Conservation (phyloP, 2,888 invertebrate species). For the Thereva unica region DNA sequence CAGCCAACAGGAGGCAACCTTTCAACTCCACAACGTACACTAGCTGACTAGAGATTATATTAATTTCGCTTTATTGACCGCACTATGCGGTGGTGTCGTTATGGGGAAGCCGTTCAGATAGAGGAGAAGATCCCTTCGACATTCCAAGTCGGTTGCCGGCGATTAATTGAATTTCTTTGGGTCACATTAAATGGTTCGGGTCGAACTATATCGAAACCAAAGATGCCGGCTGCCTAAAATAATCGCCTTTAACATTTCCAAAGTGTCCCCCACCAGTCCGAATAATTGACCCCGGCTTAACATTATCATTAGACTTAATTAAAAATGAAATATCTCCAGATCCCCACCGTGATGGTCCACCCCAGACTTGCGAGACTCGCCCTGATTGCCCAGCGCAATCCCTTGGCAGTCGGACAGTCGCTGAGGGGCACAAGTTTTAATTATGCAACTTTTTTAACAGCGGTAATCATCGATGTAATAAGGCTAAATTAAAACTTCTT, state of each 20-base stretch:
- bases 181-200: conserved; percentile 34
- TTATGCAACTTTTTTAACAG: too few species aligned
- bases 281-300: conserved; percentile 25
- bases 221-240: conserved; percentile 19
- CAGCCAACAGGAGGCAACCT: too few species aligned
- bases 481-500: too few species aligned
- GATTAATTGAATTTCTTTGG: conserved; percentile 34
- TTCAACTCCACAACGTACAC: too few species aligned
- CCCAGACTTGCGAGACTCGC: too few species aligned
- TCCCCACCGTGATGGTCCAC: too few species aligned
- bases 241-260: conserved; percentile 16
- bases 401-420: too few species aligned
- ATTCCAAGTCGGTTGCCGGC: conserved; percentile 20
- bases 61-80: conserved; percentile 33
- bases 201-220: conserved; percentile 23
- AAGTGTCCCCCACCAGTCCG: conserved; percentile 2
- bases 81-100: conserved; percentile 26
- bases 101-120: conserved; percentile 22
- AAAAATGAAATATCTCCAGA: conserved; percentile 32
- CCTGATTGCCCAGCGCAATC: too few species aligned
- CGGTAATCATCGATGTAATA: too few species aligned
- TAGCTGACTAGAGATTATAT: conserved; percentile 6
- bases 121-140: conserved; percentile 17
- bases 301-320: conserved; percentile 37
- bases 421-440: too few species aligned